A percentile compares a stretch with the other conserved stretches of the same genome.
Evolutionary conservation across 2,888 invertebrate genomes (phyloP).

Genomic region (Mystacides longicornis): DNA sequence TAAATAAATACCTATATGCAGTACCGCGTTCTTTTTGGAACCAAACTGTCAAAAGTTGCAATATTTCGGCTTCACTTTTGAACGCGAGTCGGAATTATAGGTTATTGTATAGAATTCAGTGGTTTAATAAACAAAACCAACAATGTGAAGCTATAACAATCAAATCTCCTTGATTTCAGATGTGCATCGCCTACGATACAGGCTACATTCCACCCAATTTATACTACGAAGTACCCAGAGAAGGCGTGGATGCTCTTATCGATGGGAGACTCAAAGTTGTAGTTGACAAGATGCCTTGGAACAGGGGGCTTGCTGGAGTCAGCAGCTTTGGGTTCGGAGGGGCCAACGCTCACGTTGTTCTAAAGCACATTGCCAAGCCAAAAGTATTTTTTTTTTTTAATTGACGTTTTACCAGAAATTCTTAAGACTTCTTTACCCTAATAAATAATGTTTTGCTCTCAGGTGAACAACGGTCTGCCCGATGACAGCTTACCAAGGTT

Average conservation of each 20-base stretch:
- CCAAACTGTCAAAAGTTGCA: too few relatives aligned
- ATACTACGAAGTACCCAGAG: conserved; percentile 59
- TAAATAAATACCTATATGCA: too few relatives aligned
- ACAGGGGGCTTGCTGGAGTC: conserved; percentile 70
- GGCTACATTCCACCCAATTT: conserved; percentile 80
- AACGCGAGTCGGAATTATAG: too few relatives aligned
- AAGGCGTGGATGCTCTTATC: conserved; percentile 52
- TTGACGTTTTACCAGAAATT: background rate
- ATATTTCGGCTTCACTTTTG: too few relatives aligned
- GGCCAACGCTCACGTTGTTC: conserved; percentile 67
- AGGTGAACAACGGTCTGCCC: conserved; percentile 55
- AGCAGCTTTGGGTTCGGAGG: conserved; percentile 95
- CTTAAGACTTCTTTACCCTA: background rate
- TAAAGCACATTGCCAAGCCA: conserved; percentile 52
- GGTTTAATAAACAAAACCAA: too few relatives aligned
- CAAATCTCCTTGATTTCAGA: too few relatives aligned
- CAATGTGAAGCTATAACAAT: too few relatives aligned
- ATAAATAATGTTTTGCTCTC: background rate
- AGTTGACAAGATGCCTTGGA: conserved; percentile 60
- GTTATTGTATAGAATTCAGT: too few relatives aligned
- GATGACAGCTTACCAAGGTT: conserved; percentile 63
- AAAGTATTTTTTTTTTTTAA: conserved; percentile 37
- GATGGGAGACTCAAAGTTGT: conserved; percentile 65
- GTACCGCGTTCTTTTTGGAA: too few relatives aligned
- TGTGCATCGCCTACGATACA: conserved; percentile 72